phyloP scores from a whole-genome alignment of 2,113 vertebrate species.

The Pterocles burchelli region DNA sequence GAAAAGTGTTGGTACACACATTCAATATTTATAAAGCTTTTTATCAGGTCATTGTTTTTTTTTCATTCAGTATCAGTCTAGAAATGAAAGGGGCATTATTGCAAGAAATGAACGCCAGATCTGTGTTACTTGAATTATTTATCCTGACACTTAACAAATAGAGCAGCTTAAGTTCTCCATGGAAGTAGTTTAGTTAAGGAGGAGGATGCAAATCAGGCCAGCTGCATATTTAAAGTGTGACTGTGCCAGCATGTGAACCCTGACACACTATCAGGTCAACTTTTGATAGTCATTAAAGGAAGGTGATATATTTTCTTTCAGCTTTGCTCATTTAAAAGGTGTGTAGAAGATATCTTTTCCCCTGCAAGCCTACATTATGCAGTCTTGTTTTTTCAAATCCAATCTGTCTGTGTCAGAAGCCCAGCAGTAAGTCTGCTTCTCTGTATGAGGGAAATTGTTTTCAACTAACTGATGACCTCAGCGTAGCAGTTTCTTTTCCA shows the following conservation, averaged over 20 bases:
- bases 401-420: constrained; percentile 76
- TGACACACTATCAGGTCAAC: not conserved
- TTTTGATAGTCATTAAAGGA: constrained; percentile 37
- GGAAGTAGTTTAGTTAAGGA: constrained; percentile 42
- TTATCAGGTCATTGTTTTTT: constrained; percentile 1
- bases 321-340: constrained; percentile 64
- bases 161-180: not conserved
- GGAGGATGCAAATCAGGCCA: constrained; percentile 31
- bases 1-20: not conserved
- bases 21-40: constrained; percentile 57
- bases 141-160: constrained; percentile 25
- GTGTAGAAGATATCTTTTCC: constrained; percentile 43
- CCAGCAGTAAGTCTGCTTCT: constrained; percentile 77
- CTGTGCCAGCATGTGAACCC: not conserved
- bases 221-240: constrained; percentile 44
- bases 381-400: constrained; percentile 59
- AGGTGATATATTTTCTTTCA: constrained; percentile 48
- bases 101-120: constrained; percentile 36
- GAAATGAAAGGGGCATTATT: constrained; percentile 15
- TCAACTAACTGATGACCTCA: constrained; percentile 82
- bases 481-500: constrained; percentile 79
- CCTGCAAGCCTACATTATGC: constrained; percentile 62
- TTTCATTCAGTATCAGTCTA: constrained; percentile 3
- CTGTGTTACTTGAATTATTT: constrained; percentile 44
- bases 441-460: constrained; percentile 83